Conservation (phyloP, 1,140 invertebrate species). For the Ceratina calcarata region DNA sequence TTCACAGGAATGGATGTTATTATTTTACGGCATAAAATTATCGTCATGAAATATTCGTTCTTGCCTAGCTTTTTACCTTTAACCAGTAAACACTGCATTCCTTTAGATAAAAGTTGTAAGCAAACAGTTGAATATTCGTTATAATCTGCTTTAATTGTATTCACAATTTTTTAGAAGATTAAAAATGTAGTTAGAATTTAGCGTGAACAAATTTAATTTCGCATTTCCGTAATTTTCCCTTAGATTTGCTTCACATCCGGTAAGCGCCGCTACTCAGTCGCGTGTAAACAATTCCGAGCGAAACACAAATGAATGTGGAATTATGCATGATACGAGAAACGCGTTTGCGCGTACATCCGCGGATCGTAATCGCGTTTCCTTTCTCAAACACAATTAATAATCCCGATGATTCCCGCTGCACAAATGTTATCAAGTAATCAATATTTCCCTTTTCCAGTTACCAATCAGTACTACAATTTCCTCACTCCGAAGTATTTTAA, state of each 20-base stretch:
- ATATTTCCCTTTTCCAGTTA: too few species aligned
- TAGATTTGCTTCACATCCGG: neutral
- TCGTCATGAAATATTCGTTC: too few species aligned
- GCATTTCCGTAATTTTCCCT: constrained; percentile 18
- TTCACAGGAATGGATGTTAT: too few species aligned
- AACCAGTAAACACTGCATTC: too few species aligned
- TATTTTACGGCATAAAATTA: too few species aligned
- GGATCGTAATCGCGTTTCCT: constrained; percentile 20
- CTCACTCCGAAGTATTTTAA: too few species aligned
- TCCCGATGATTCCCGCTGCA: neutral
- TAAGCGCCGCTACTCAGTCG: neutral
- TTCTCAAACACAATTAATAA: neutral
- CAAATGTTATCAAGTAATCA: neutral
- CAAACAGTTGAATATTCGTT: too few species aligned
- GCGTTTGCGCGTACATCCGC: constrained; percentile 42
- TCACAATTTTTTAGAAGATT: too few species aligned
- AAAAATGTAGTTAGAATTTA: neutral
- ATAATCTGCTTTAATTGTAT: too few species aligned
- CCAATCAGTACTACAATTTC: too few species aligned
- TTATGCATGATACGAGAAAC: constrained; percentile 54
- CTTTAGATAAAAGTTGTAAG: too few species aligned
- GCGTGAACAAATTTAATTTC: neutral
- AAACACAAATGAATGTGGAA: constrained; percentile 52
- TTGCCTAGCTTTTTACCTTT: too few species aligned
- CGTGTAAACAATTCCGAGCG: constrained; percentile 47